Percentiles rank a stretch among this genome's conserved stretches.
Conservation (phyloP, 1,140 invertebrate genomes). For the Sarcophaga bullata region DNA sequence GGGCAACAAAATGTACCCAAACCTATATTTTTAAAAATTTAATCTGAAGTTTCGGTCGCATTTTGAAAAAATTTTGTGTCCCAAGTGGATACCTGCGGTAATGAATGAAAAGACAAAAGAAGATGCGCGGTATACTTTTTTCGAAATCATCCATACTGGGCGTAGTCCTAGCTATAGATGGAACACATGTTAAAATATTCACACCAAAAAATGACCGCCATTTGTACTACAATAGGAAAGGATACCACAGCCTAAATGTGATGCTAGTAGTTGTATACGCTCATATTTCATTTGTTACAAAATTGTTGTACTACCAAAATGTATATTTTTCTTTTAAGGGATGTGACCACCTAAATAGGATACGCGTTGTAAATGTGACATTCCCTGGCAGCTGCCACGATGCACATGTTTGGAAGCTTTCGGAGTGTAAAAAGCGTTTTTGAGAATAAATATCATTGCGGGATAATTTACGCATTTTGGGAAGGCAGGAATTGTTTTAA, state of each 20-base stretch:
- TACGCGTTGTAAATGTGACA: not conserved
- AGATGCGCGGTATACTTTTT: not conserved
- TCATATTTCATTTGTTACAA: not conserved
- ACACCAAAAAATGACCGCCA: not conserved
- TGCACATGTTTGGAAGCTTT: not conserved
- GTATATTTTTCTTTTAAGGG: not conserved
- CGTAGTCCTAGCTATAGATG: too few relatives aligned
- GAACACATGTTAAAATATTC: not conserved
- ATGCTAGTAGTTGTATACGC: not conserved
- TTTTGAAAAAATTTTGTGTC: too few relatives aligned
- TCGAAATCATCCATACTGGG: not conserved
- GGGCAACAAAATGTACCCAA: not conserved
- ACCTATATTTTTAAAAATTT: not conserved
- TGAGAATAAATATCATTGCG: not conserved
- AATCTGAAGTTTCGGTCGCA: not conserved
- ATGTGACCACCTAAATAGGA: not conserved
- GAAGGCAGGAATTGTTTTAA: too few relatives aligned
- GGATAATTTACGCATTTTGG: not conserved
- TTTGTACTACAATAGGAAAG: conserved; percentile 12
- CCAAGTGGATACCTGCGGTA: too few relatives aligned
- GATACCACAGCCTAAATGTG: too few relatives aligned
- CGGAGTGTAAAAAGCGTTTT: not conserved
- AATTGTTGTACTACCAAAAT: not conserved
- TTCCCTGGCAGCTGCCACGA: not conserved
- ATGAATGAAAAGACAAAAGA: too few relatives aligned